Evolutionary conservation across 2,113 vertebrate species (phyloP).

Genomic region (Leptosomus discolor): DNA sequence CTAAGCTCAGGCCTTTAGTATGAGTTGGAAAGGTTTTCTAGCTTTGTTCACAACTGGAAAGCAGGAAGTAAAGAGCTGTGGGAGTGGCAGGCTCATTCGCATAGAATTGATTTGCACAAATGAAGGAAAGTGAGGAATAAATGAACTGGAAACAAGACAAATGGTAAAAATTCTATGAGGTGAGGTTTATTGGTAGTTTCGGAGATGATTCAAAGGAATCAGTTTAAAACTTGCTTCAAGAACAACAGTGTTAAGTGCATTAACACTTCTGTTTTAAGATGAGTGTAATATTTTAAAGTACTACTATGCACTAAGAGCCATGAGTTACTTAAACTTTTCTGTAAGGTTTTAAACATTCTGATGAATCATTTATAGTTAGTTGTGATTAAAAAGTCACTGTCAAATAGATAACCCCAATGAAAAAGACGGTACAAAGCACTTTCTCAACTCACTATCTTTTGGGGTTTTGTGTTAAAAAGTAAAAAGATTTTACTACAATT

Average conservation of each 20-base stretch:
- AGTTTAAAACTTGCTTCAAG: neutral
- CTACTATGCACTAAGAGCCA: neutral
- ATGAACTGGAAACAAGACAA: neutral
- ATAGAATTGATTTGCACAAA: neutral
- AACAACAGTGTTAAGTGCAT: neutral
- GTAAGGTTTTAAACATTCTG: slow-evolving; percentile 4
- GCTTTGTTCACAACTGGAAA: neutral
- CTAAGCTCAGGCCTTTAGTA: neutral
- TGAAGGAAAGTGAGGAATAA: neutral
- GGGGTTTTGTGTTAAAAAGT: neutral
- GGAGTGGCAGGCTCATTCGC: neutral
- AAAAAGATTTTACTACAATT: slow-evolving; percentile 5
- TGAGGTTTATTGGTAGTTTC: neutral
- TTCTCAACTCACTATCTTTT: neutral
- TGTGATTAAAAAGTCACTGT: slow-evolving; percentile 19
- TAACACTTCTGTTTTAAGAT: neutral
- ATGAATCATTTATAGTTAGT: slow-evolving; percentile 31
- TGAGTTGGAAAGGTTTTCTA: neutral
- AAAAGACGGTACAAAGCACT: neutral
- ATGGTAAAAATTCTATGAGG: neutral
- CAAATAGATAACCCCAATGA: neutral
- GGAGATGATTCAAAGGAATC: neutral
- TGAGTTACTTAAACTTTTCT: slow-evolving; percentile 13
- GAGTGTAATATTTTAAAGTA: neutral
- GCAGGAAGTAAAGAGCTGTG: neutral